These are phyloP conservation scores for Drosophila pseudoananassae DNA, from an alignment of 1,140 invertebrate genomes.

Conservation along the genomic window DNA sequence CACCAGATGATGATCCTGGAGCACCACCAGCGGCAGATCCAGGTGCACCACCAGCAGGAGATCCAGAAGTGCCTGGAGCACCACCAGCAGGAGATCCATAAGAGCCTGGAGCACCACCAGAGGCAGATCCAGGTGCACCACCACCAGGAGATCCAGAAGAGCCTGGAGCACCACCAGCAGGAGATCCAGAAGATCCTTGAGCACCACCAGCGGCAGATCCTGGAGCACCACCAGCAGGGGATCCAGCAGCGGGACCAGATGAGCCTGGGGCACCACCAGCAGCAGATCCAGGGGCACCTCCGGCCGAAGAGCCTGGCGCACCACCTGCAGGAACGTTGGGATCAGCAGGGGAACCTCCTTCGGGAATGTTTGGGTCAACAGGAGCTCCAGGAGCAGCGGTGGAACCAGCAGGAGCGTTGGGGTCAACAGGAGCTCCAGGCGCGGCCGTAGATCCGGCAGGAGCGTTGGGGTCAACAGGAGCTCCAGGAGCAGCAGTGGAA, in stretches of 20 bases:
- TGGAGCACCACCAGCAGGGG: conserved; percentile 4
- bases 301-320: conserved; percentile 1
- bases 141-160: conserved; percentile 6
- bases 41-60: conserved; percentile 12
- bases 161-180: conserved; percentile 9
- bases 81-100: conserved; percentile 6
- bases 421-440: conserved; percentile 23
- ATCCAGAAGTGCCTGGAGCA: conserved; percentile 12
- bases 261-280: conserved; percentile 9
- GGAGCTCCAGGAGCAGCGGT: conserved; percentile 10
- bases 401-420: conserved; percentile 18
- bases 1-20: conserved; percentile 3
- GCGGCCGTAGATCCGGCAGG: background rate
- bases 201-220: conserved; percentile 15
- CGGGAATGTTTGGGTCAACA: conserved; percentile 9
- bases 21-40: conserved; percentile 1
- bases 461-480: background rate
- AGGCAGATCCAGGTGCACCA: conserved; percentile 17
- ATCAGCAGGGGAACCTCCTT: conserved; percentile 4
- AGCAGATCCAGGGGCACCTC: conserved; percentile 10
- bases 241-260: too few species aligned
- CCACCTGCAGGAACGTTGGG: background rate
- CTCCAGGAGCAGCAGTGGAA: conserved; percentile 10
- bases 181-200: background rate
- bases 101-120: conserved; percentile 4